Percentiles rank a stretch among this genome's conserved stretches.
phyloP scores from a whole-genome alignment of 2,888 invertebrate species.

The Athrips mouffetella region DNA sequence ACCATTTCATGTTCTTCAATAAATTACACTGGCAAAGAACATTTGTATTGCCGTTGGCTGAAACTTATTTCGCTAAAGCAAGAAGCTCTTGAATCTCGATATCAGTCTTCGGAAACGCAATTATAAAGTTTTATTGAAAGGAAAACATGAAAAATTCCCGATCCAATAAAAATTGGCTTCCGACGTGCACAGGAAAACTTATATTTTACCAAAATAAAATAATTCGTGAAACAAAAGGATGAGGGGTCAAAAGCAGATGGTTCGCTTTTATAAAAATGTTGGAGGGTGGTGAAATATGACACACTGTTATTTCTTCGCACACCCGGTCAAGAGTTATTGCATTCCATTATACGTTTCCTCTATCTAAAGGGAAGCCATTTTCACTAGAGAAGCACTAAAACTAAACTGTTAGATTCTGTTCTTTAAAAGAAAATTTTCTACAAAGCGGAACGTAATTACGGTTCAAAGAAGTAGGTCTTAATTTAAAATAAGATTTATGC shows the following conservation, averaged over 20 bases:
- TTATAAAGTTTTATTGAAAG: constrained; percentile 18
- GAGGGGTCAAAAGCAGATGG: constrained; percentile 79
- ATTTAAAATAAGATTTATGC: too few relatives aligned
- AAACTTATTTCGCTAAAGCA: background rate
- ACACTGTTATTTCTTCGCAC: constrained; percentile 78
- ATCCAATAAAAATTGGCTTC: constrained; percentile 37
- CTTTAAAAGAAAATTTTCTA: too few relatives aligned
- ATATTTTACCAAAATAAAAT: constrained; percentile 70
- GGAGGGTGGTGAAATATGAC: constrained; percentile 79
- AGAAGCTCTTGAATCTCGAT: constrained; percentile 7
- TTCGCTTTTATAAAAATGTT: constrained; percentile 78
- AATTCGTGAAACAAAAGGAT: constrained; percentile 76
- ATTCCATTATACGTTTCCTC: constrained; percentile 78
- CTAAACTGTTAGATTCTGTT: constrained; percentile 72
- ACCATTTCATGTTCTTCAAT: too few relatives aligned
- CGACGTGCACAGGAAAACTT: constrained; percentile 48
- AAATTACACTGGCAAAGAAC: background rate
- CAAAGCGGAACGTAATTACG: too few relatives aligned
- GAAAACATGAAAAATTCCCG: constrained; percentile 29
- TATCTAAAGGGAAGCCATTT: constrained; percentile 77
- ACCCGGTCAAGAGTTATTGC: constrained; percentile 79
- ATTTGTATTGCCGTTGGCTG: background rate
- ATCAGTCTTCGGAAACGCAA: constrained; percentile 11
- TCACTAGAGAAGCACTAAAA: constrained; percentile 73
- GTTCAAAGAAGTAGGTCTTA: too few relatives aligned